Conservation (phyloP, 2,888 invertebrate genomes). For the Drosophila acutilabella region DNA sequence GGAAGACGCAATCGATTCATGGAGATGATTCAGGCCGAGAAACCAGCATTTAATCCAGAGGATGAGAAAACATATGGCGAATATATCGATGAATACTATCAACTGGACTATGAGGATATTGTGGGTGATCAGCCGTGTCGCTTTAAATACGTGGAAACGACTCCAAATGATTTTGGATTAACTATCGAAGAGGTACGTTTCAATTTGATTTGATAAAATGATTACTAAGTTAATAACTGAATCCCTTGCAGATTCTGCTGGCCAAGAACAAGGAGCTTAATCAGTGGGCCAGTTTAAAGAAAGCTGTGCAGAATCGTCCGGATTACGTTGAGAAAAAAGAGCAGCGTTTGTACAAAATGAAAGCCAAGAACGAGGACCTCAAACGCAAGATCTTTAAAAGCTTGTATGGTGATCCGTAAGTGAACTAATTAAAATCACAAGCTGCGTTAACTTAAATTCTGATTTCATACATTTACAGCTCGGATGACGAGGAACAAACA, state of each 20-base stretch:
- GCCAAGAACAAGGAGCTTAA: conserved; percentile 98
- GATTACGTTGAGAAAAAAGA: conserved; percentile 93
- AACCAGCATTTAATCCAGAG: conserved; percentile 93
- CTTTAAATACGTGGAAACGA: conserved; percentile 96
- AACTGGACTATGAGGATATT: conserved; percentile 97
- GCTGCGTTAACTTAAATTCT: background rate
- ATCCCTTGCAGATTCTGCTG: conserved; percentile 90
- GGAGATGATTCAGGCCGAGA: conserved; percentile 89
- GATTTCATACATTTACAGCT: conserved; percentile 53
- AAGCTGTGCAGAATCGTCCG: conserved; percentile 91
- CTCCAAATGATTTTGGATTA: conserved; percentile 96
- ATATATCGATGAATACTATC: conserved; percentile 97
- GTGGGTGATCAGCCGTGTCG: conserved; percentile 95
- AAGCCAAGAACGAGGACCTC: conserved; percentile 89
- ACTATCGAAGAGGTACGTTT: conserved; percentile 92
- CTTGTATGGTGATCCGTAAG: conserved; percentile 87
- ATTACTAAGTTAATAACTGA: background rate
- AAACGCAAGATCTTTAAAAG: conserved; percentile 93
- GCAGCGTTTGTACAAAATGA: conserved; percentile 90
- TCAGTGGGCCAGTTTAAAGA: conserved; percentile 97
- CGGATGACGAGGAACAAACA: conserved; percentile 80
- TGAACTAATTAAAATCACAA: background rate
- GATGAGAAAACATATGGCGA: conserved; percentile 91
- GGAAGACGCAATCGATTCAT: conserved; percentile 91
- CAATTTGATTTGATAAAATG: background rate